Evolutionary conservation across 2,797 vertebrate genomes (phyloP).

Genomic region (Sphenodon punctatus): DNA sequence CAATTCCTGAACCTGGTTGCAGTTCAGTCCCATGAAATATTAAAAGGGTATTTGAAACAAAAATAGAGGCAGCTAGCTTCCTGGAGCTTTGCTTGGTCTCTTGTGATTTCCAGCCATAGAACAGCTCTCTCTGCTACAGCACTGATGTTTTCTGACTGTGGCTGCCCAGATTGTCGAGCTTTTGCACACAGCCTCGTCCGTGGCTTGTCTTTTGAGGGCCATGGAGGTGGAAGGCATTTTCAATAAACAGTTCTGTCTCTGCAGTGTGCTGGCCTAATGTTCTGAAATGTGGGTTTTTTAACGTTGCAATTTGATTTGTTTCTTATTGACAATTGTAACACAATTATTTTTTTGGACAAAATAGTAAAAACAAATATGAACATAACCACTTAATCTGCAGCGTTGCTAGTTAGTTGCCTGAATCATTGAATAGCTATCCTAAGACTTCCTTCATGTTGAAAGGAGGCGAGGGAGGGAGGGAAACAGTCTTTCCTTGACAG

Average conservation of each 20-base stretch:
- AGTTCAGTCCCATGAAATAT: constrained; percentile 38
- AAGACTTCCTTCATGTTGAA: too few species aligned
- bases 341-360: too few species aligned
- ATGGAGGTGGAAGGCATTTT: constrained; percentile 64
- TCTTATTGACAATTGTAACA: too few species aligned
- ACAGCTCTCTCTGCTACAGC: constrained; percentile 66
- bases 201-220: constrained; percentile 70
- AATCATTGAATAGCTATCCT: too few species aligned
- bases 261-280: constrained; percentile 36
- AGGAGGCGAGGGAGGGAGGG: too few species aligned
- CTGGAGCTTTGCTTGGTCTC: constrained; percentile 56
- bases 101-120: constrained; percentile 67
- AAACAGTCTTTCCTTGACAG: too few species aligned
- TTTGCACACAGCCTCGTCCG: constrained; percentile 72
- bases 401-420: too few species aligned
- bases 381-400: too few species aligned
- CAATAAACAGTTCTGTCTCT: constrained; percentile 63
- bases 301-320: not conserved
- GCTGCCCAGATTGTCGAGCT: constrained; percentile 75
- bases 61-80: constrained; percentile 47
- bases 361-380: too few species aligned
- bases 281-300: constrained; percentile 10
- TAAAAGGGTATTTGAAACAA: constrained; percentile 39
- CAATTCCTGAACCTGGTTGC: not conserved
- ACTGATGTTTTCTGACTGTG: constrained; percentile 71